phyloP scores from a whole-genome alignment of 2,797 vertebrate genomes.

The Stomatorhinus walkeri region DNA sequence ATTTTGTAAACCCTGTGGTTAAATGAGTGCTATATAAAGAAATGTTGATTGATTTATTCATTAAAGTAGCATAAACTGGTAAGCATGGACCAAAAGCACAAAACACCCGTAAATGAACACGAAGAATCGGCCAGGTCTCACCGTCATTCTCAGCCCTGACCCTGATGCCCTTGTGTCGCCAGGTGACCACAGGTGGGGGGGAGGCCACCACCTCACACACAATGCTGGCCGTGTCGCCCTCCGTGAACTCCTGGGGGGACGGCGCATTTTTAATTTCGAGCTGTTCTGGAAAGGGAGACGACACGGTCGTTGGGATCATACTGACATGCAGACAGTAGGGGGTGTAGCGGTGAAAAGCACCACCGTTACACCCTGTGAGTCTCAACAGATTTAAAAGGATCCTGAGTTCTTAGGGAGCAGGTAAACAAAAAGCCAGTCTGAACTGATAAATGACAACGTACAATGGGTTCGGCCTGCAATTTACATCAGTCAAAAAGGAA shows the following conservation, averaged over 20 bases:
- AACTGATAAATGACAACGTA: not conserved
- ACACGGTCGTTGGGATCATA: not conserved
- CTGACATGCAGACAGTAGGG: not conserved
- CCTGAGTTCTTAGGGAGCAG: not conserved
- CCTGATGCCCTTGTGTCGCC: slow-evolving; percentile 84
- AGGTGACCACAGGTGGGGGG: slow-evolving; percentile 82
- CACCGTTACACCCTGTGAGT: not conserved
- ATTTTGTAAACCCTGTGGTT: not conserved
- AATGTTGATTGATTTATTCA: not conserved
- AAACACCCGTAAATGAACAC: not conserved
- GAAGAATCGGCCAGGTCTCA: slow-evolving; percentile 49
- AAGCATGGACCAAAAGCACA: not conserved
- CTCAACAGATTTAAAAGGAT: not conserved
- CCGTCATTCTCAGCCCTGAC: slow-evolving; percentile 91
- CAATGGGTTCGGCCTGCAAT: not conserved
- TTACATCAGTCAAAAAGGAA: slow-evolving; percentile 11
- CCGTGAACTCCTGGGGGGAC: slow-evolving; percentile 89
- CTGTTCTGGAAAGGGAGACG: slow-evolving; percentile 69
- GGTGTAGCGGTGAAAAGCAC: not conserved
- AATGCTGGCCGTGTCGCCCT: slow-evolving; percentile 82
- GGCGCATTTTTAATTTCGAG: slow-evolving; percentile 90
- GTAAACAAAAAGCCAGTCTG: not conserved
- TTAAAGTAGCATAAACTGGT: not conserved
- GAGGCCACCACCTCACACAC: slow-evolving; percentile 87
- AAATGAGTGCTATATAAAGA: not conserved